Conservation (phyloP, 2,797 vertebrate genomes). For the Phylloscopus collybita region DNA sequence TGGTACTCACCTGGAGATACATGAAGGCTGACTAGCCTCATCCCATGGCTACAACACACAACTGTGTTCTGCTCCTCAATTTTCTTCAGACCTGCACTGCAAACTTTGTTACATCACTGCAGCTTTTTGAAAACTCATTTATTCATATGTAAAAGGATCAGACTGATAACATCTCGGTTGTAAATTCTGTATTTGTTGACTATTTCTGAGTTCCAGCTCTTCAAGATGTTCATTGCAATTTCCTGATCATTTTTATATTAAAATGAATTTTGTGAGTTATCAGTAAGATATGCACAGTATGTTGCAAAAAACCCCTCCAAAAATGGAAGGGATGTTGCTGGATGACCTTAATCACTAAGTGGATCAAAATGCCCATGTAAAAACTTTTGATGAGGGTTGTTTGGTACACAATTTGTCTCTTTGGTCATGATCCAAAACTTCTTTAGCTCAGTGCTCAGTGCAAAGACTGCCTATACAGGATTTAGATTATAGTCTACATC, state of each 20-base stretch:
- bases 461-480: background rate
- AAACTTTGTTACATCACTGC: background rate
- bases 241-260: background rate
- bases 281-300: background rate
- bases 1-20: background rate
- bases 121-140: background rate
- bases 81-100: background rate
- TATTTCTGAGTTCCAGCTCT: background rate
- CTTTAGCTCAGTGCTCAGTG: background rate
- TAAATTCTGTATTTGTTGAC: background rate
- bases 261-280: background rate
- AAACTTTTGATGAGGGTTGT: background rate
- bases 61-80: background rate
- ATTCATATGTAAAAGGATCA: background rate
- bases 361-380: background rate
- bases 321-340: background rate
- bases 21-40: background rate
- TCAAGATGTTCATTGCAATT: background rate
- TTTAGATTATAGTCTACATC: background rate
- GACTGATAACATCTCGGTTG: fast-evolving
- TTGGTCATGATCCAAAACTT: background rate
- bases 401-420: background rate
- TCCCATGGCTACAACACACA: background rate
- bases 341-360: background rate
- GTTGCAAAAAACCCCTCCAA: background rate